Evolutionary conservation across 2,797 vertebrate species (phyloP).

Genomic region (Philypnodon macrostomus): DNA sequence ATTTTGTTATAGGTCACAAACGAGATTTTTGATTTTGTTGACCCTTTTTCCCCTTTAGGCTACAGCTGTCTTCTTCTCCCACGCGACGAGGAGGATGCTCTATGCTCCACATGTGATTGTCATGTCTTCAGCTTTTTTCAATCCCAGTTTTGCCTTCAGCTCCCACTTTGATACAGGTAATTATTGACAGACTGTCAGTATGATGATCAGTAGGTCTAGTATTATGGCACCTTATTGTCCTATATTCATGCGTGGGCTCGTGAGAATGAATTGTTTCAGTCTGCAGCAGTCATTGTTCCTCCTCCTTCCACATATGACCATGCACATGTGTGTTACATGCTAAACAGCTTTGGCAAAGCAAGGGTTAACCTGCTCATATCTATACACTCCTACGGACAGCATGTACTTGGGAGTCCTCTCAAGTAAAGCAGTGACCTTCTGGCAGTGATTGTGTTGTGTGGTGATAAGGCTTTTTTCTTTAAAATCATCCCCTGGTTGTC

Average conservation of each 20-base stretch:
- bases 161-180: conserved; percentile 95
- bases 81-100: conserved; percentile 73
- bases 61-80: conserved; percentile 49
- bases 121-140: conserved; percentile 92
- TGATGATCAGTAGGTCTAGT: too few relatives aligned
- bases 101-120: conserved; percentile 76
- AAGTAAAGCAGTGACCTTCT: conserved; percentile 31
- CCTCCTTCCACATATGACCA: neutral
- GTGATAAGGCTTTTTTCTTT: conserved; percentile 15
- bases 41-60: conserved; percentile 35
- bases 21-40: conserved; percentile 49
- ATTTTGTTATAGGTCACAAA: conserved; percentile 28
- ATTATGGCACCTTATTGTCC: too few relatives aligned
- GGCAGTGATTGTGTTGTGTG: conserved; percentile 23
- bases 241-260: neutral
- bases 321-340: neutral
- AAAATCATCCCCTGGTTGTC: conserved; percentile 17
- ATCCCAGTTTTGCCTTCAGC: conserved; percentile 93
- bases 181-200: conserved; percentile 47
- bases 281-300: conserved; percentile 1
- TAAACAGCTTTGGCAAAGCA: neutral
- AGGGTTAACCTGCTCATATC: neutral
- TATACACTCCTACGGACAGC: neutral
- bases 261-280: neutral
- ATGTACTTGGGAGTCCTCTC: neutral